A percentile compares a stretch with the other conserved stretches of the same genome.
Evolutionary conservation across 1,140 invertebrate species (phyloP).

Genomic region (Cyclargus thomasi): DNA sequence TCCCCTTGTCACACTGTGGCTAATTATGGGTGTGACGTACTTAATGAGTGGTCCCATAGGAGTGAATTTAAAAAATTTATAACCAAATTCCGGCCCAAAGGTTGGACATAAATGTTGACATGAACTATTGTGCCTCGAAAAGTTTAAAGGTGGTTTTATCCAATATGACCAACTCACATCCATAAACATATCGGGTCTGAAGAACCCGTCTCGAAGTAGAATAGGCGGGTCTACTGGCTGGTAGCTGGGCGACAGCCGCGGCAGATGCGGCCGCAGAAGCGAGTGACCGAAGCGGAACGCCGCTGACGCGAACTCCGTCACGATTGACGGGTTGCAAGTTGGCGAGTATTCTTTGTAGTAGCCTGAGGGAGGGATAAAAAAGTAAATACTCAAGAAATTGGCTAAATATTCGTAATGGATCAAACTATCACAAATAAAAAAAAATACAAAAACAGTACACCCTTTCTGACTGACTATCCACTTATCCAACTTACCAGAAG

Average conservation of each 20-base stretch:
- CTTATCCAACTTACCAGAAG: slow-evolving; percentile 60
- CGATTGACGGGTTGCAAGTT: slow-evolving; percentile 91
- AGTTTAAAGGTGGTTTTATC: too few species aligned
- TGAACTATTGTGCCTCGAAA: too few species aligned
- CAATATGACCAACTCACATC: slow-evolving; percentile 76
- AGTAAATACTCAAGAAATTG: too few species aligned
- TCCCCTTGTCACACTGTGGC: too few species aligned
- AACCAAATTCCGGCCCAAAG: too few species aligned
- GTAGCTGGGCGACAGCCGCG: slow-evolving; percentile 87
- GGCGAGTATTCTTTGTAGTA: slow-evolving; percentile 96
- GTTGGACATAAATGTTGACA: too few species aligned
- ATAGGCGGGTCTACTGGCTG: slow-evolving; percentile 88
- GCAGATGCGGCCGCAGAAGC: slow-evolving; percentile 91
- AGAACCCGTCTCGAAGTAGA: slow-evolving; percentile 93
- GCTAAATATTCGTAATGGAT: too few species aligned
- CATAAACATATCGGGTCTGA: slow-evolving; percentile 93
- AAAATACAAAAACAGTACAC: slow-evolving; percentile 14
- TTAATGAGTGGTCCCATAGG: too few species aligned
- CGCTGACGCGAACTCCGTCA: slow-evolving; percentile 96
- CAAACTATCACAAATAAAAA: background rate
- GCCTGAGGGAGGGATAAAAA: slow-evolving; percentile 76
- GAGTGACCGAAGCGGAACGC: slow-evolving; percentile 97
- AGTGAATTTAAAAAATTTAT: too few species aligned
- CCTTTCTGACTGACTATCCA: too few species aligned
- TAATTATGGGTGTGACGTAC: too few species aligned